phyloP scores from a whole-genome alignment of 2,797 vertebrate species.

The Falco novaeseelandiae region DNA sequence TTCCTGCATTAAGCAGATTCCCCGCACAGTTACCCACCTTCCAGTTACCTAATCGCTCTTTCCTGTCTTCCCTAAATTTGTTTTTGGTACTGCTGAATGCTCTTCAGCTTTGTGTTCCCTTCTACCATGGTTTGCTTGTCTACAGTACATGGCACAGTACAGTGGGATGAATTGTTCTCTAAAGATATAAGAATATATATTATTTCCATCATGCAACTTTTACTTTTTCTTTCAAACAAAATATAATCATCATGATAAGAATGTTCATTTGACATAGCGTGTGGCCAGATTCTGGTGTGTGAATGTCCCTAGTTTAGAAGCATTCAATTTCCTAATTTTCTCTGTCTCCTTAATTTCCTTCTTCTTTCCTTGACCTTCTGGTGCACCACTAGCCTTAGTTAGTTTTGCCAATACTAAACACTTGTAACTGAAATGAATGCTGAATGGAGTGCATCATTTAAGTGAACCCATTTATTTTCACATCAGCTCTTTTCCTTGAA shows the following conservation, averaged over 20 bases:
- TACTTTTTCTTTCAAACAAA: neutral
- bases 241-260: neutral
- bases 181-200: neutral
- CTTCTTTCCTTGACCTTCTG: neutral
- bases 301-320: neutral
- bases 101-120: neutral
- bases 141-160: neutral
- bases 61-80: neutral
- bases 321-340: neutral
- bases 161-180: neutral
- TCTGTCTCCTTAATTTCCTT: neutral
- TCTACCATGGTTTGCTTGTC: neutral
- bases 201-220: neutral
- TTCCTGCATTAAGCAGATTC: neutral
- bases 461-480: neutral
- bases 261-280: neutral
- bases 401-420: neutral
- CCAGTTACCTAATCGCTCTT: neutral
- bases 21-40: neutral
- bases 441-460: neutral
- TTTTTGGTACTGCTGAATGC: neutral
- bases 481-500: neutral
- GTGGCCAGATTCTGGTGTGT: neutral
- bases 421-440: neutral
- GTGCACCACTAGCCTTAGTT: neutral